Evolutionary conservation across 2,797 vertebrate species (phyloP), one percentile per base, ranked within the genome.

Genomic region (Hydrolagus colliei): DNA sequence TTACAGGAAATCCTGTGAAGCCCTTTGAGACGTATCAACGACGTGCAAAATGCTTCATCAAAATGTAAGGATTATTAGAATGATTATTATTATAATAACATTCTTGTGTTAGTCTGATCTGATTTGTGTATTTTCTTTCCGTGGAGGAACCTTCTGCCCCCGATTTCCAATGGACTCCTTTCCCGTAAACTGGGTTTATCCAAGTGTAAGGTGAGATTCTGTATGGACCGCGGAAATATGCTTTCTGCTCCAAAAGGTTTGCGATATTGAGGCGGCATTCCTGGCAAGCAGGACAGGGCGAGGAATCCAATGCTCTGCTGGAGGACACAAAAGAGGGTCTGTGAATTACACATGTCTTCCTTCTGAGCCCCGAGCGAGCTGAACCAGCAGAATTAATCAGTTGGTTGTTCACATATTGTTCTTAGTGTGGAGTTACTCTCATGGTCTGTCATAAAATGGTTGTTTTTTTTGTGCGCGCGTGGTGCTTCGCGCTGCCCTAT

Each of bases 121-220:
- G 75, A 77, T 18, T 3, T 52, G 41, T 52, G 41, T 52, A 6
- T 52, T 22, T 77, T 77, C 61, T 27, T 63, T 32, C 4, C 6
- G 6, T 52, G 1, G 61, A 63, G 22, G 61, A 79, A 65, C n/a
- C 11, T 41, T 79, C 63, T 65, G 59, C 27, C 61, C 27, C n/a
- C 12, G 13, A 79, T 79, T 79, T 79, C 77, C n/a, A 10, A 59
- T 63, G 52, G 63, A 79, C 27, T 79, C n/a, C 12, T 79, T 79
- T 59, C 62, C n/a, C 27, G 2, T 18, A 63, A 12, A 5, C 10
- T 27, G 41, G 22, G n/a, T 63, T 79, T 63, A 27, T 62, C 5
- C 22, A 32, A 68, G 1, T 68, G 16, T 35, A 68, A 68, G 22
- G 11, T 80, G 77, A 80, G 65, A 0, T 52, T 68, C 16, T 32